phyloP scores from a whole-genome alignment of 2,888 invertebrate species.

The Eretmocerus hayati region DNA sequence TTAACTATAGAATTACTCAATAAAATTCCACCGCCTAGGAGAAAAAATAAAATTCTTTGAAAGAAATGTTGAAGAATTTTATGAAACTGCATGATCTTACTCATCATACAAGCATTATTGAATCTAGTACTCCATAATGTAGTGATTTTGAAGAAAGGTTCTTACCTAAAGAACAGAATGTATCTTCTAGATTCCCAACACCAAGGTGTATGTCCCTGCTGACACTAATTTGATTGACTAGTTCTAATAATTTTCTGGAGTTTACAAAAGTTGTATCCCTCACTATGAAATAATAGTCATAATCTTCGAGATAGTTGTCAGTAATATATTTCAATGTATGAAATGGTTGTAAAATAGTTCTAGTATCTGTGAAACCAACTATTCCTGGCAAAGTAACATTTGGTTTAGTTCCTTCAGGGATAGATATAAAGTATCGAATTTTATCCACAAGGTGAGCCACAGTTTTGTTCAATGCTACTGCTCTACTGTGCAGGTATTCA shows the following conservation, averaged over 20 bases:
- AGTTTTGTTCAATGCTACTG: constrained; percentile 82
- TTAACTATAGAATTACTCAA: constrained; percentile 81
- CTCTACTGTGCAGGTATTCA: constrained; percentile 64
- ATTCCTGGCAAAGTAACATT: constrained; percentile 61
- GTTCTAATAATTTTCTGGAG: constrained; percentile 63
- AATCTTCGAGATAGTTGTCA: constrained; percentile 82
- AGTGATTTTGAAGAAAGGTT: no score
- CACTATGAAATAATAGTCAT: constrained; percentile 86
- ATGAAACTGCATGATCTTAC: no score
- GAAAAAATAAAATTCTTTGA: constrained; percentile 6
- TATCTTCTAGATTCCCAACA: constrained; percentile 53
- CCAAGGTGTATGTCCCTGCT: constrained; percentile 83
- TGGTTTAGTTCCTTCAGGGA: constrained; percentile 48
- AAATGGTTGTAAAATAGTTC: constrained; percentile 70
- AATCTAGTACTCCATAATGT: no score
- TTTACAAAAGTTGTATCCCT: constrained; percentile 82
- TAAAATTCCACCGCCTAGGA: constrained; percentile 75
- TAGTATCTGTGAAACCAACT: constrained; percentile 80
- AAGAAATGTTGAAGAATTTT: no score
- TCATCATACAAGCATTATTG: no score
- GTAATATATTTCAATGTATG: constrained; percentile 84
- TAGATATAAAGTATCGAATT: constrained; percentile 69
- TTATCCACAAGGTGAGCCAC: constrained; percentile 77
- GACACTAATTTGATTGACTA: constrained; percentile 73
- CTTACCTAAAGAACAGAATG: constrained; percentile 63